Evolutionary conservation across 2,888 invertebrate genomes (phyloP), one percentile per base, ranked within the genome.

Genomic region (Melieria picta): DNA sequence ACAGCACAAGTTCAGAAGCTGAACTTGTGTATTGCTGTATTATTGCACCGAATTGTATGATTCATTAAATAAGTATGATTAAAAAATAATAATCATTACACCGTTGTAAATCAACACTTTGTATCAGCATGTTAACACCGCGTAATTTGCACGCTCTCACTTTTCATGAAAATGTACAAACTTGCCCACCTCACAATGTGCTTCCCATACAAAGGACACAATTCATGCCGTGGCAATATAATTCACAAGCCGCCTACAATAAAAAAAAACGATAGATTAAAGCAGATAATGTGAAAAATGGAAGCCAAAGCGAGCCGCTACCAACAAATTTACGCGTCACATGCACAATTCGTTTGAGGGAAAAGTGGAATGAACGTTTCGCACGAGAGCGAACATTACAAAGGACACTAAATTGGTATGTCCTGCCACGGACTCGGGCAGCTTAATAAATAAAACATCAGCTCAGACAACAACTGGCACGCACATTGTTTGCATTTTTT

Each of bases 321-420:
- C 70, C 58, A 58, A 65, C 72, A 72, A 72, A 70, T 72, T 73
- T 72, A 71, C 73, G 73, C 73, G 75, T 72, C 75, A 75, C 30
- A 30, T 30, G 30, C 30, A 75, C 68, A 67, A 70, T 69, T 65
- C 68, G 46, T 69, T 72, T 73, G 62, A 66, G 69, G 61, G 71
- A 73, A 73, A 74, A 56, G 42, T 61, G 62, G 52, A 48, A 83
- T 81, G 82, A 78, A 79, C 80, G 80, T 81, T 82, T 83, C 78
- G 81, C 83, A 83, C 83, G 83, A 82, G 75, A 82, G 74, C 77
- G 71, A 77, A 78, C 80, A 80, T 81, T 81, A 77, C 78, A 79
- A 80, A 78, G 78, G 79, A 79, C 78, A 79, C 78, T 82, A 80
- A 84, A 84, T 83, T 82, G 84, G 79, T 78, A 80, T 82, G 82